Evolutionary conservation across 1,140 invertebrate genomes (phyloP), one percentile per base, ranked within the genome.

Genomic region (Catajapyx aquilonaris): DNA sequence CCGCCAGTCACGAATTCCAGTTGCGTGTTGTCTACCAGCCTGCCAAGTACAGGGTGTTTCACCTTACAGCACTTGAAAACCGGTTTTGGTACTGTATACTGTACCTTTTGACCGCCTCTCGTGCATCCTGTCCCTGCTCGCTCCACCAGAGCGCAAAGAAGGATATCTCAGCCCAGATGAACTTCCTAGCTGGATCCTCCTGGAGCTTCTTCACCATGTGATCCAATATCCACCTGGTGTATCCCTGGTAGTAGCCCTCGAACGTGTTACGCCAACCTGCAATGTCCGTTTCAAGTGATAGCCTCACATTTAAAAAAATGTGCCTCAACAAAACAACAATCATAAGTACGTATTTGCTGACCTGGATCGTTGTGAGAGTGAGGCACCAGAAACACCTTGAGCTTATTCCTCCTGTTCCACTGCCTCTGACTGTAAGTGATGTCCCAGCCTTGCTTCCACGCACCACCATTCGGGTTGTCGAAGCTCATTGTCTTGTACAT

Each of bases 301-400:
- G n/a, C n/a, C n/a, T n/a, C n/a, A n/a, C n/a, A n/a, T n/a, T n/a
- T n/a, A n/a, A n/a, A n/a, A n/a, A n/a, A n/a, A n/a, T n/a, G n/a
- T n/a, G n/a, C n/a, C n/a, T n/a, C n/a, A n/a, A n/a, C n/a, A n/a
- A n/a, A n/a, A n/a, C n/a, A n/a, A n/a, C n/a, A n/a, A n/a, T n/a
- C n/a, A n/a, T n/a, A 44, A 40, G 16, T 16, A 38, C 20, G 15
- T 37, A 41, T 21, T 37, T 21, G 31, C n/a, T 48, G 53, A 71
- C 71, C 84, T 38, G 93, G 90, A 69, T 98, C 94, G 56, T 93
- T 93, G 51, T 98, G 94, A 1, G 90, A 95, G 62, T 97, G 91
- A 2, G 91, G 91, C 5, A 97, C 72, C 10, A 97, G 79, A 55
- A 94, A 87, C 1, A 97, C 83, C 60, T 81, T 81, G 0, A 98